Evolutionary conservation across 1,140 invertebrate genomes (phyloP).

Genomic region (Uloborus diversus): DNA sequence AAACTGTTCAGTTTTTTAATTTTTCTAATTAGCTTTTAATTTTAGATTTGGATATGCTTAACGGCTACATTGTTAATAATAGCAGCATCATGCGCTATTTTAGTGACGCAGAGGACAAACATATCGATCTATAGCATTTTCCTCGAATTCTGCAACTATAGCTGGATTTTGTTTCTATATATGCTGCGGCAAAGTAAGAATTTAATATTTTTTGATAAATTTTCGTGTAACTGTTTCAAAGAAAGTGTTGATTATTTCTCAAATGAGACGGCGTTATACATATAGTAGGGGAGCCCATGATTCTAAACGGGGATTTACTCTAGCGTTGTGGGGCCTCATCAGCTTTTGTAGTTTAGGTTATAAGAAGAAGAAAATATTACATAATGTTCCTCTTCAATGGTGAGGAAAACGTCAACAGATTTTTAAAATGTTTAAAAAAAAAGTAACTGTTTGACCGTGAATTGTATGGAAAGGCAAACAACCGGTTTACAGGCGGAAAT

Average conservation of each 20-base stretch:
- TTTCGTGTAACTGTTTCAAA: neutral
- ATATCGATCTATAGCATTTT: neutral
- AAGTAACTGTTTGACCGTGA: no score
- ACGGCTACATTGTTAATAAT: neutral
- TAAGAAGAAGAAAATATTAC: no score
- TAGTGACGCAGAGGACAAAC: neutral
- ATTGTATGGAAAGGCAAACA: no score
- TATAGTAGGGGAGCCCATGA: neutral
- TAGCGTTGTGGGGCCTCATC: neutral
- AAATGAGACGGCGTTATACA: neutral
- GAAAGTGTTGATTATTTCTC: neutral
- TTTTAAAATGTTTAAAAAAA: neutral
- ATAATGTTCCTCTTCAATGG: no score
- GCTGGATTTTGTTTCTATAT: slow-evolving; percentile 8
- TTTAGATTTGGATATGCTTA: neutral
- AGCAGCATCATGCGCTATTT: neutral
- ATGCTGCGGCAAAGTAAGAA: slow-evolving; percentile 8
- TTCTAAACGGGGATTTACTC: no score
- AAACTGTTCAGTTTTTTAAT: neutral
- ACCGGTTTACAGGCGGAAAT: no score
- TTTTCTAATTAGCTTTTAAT: neutral
- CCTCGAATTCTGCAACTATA: neutral
- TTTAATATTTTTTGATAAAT: neutral
- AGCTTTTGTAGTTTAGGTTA: neutral
- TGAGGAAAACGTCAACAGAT: no score